These are phyloP conservation scores for Drosophila antonietae DNA, from an alignment of 2,888 invertebrate species.

Conservation along the genomic window DNA sequence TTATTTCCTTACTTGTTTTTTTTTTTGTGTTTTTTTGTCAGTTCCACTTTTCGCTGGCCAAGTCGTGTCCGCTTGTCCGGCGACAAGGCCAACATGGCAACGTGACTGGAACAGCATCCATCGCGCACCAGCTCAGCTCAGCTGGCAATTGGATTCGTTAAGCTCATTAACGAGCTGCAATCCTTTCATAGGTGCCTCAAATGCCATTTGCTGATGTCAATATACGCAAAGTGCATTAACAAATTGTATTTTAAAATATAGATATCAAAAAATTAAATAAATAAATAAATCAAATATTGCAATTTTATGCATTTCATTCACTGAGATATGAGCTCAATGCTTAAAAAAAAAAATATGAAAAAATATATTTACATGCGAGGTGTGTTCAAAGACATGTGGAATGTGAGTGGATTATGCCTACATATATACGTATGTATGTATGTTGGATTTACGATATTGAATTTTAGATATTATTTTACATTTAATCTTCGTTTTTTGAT, in stretches of 20 bases:
- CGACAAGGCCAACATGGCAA: conserved; percentile 38
- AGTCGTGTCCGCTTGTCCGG: conserved; percentile 1
- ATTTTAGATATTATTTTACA: neutral
- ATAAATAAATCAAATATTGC: neutral
- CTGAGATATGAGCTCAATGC: neutral
- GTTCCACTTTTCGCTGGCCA: neutral
- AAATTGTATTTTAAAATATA: neutral
- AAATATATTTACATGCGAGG: neutral
- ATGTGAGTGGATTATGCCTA: neutral
- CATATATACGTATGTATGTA: neutral
- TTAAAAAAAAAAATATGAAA: neutral
- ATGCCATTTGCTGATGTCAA: neutral
- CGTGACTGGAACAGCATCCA: conserved; percentile 42
- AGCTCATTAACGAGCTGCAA: conserved; percentile 12
- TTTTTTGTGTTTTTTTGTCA: conserved; percentile 4
- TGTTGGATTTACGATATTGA: neutral
- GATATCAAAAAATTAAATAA: too few relatives aligned
- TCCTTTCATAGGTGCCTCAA: neutral
- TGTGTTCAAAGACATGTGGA: neutral
- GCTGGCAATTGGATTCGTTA: conserved; percentile 8
- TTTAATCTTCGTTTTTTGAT: too few relatives aligned
- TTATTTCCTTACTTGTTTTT: neutral
- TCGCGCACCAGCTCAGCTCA: neutral
- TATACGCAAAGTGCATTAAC: neutral
- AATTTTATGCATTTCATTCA: neutral